Percentiles rank a stretch among this genome's conserved stretches.
Conservation (phyloP, 2,113 vertebrate species). For the Columbina picui region DNA sequence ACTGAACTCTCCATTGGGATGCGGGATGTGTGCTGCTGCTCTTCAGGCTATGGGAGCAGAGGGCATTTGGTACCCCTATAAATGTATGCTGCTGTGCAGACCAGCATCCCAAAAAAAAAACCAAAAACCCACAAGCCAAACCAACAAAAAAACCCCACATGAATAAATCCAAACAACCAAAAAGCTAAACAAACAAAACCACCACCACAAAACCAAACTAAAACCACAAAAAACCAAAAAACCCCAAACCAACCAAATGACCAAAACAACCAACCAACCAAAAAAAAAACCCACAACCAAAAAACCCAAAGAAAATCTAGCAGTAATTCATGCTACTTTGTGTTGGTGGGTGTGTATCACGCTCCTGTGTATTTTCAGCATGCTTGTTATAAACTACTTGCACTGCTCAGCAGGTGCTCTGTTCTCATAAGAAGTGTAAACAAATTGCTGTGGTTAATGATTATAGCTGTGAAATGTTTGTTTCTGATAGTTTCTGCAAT, state of each 20-base stretch:
- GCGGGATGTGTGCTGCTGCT: accelerated
- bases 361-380: neutral
- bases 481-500: neutral
- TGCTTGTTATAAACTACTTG: neutral
- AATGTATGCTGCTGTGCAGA: neutral
- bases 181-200: no score
- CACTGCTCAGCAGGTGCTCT: neutral
- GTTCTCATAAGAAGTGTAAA: neutral
- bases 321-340: neutral
- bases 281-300: no score
- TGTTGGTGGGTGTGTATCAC: neutral
- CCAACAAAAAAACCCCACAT: no score
- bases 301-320: neutral
- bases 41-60: neutral
- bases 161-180: no score
- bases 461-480: neutral
- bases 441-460: neutral
- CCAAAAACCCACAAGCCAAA: no score
- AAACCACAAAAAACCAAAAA: no score
- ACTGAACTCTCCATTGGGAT: neutral
- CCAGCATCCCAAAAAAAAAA: no score
- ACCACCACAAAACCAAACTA: no score
- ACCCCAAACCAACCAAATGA: no score
- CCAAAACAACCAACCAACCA: neutral
- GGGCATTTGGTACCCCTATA: neutral